Percentiles rank a stretch among this genome's conserved stretches.
Conservation (phyloP, 2,888 invertebrate species). For the Lasioglossum vierecki region DNA sequence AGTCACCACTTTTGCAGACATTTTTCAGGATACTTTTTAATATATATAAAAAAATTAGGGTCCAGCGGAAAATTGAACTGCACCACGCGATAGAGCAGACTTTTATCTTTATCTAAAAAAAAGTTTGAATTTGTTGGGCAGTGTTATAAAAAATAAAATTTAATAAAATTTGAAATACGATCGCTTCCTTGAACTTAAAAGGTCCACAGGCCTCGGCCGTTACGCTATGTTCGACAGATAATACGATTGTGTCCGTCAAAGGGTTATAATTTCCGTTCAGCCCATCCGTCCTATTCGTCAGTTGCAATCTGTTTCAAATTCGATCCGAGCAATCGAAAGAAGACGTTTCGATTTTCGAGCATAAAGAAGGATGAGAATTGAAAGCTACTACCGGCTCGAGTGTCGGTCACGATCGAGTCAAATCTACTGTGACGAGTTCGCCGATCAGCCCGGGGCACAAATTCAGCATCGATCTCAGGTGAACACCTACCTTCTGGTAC, state of each 20-base stretch:
- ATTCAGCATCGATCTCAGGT: conserved; percentile 46
- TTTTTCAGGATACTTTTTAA: too few relatives aligned
- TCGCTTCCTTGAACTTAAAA: not conserved
- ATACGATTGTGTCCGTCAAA: not conserved
- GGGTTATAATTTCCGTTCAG: conserved; percentile 15
- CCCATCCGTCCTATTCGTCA: conserved; percentile 6
- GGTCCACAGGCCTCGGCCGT: not conserved
- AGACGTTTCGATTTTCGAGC: conserved; percentile 56
- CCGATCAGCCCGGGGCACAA: conserved; percentile 60
- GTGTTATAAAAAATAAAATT: too few relatives aligned
- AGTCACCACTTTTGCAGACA: too few relatives aligned
- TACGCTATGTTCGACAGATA: not conserved
- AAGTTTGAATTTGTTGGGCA: too few relatives aligned
- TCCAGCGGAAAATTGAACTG: too few relatives aligned
- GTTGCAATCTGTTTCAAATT: conserved; percentile 45
- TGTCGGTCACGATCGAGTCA: conserved; percentile 67
- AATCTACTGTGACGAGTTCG: conserved; percentile 68
- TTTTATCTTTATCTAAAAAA: too few relatives aligned
- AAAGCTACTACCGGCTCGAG: conserved; percentile 53
- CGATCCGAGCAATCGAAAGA: conserved; percentile 47
- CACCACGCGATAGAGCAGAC: too few relatives aligned
- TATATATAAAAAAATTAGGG: too few relatives aligned
- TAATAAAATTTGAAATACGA: too few relatives aligned
- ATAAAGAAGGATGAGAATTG: conserved; percentile 60
- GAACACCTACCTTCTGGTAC: conserved; percentile 50